These are phyloP conservation scores for Itoplectis maculator DNA, from an alignment of 2,888 invertebrate genomes.

Conservation along the genomic window DNA sequence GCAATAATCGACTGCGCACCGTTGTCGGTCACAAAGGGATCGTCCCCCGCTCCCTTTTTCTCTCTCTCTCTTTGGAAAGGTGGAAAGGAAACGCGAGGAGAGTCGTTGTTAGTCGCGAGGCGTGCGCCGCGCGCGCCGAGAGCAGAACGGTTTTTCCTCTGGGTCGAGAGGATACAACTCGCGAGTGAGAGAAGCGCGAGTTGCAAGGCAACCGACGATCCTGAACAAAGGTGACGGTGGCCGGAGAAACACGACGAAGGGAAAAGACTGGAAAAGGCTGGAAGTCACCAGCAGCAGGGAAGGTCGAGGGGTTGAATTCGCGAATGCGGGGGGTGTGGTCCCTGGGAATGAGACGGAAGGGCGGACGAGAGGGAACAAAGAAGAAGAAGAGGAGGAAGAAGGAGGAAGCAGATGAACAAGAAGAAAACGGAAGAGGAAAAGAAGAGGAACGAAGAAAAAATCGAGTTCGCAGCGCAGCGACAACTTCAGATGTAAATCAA, in stretches of 20 bases:
- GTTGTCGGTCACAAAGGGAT: slow-evolving; percentile 30
- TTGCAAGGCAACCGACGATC: slow-evolving; percentile 10
- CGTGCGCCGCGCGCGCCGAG: slow-evolving; percentile 40
- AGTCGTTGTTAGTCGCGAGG: slow-evolving; percentile 20
- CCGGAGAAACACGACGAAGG: slow-evolving; percentile 27
- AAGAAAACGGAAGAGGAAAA: too few species aligned
- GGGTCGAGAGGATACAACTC: slow-evolving; percentile 59
- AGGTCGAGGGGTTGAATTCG: slow-evolving; percentile 13
- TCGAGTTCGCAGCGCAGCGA: slow-evolving; percentile 70
- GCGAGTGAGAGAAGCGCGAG: slow-evolving; percentile 48
- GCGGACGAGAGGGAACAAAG: background rate
- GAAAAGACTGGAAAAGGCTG: background rate
- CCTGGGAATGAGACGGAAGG: background rate
- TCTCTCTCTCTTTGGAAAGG: slow-evolving; percentile 26
- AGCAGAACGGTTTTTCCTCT: slow-evolving; percentile 50
- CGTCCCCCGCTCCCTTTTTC: background rate
- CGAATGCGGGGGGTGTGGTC: background rate
- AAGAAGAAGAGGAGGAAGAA: too few species aligned
- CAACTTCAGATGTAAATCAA: slow-evolving; percentile 81
- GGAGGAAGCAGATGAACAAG: too few species aligned
- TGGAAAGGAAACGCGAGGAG: slow-evolving; percentile 31
- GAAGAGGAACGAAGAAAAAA: slow-evolving; percentile 53
- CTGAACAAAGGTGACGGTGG: slow-evolving; percentile 51
- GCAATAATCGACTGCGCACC: slow-evolving; percentile 67
- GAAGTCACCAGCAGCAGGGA: background rate